Evolutionary conservation across 1,140 invertebrate genomes (phyloP).

Genomic region (Heliothis subflexa): DNA sequence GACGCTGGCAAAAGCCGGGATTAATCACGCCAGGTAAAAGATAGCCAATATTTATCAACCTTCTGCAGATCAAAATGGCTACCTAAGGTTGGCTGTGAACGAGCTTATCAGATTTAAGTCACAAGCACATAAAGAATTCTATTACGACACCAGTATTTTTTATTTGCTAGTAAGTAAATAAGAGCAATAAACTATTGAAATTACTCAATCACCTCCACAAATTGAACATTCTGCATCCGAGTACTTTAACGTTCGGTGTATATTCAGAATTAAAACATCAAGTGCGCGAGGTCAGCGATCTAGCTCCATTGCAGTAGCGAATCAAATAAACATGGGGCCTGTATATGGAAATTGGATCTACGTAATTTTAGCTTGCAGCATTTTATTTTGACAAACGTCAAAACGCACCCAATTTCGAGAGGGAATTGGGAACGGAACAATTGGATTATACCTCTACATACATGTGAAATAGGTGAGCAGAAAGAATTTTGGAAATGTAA

Average conservation of each 20-base stretch:
- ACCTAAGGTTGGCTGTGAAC: not conserved
- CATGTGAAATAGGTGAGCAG: not conserved
- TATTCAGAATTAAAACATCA: conserved; percentile 14
- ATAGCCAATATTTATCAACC: conserved; percentile 34
- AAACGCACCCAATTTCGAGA: conserved; percentile 1
- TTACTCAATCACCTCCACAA: not conserved
- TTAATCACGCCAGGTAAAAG: conserved; percentile 39
- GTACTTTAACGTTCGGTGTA: not conserved
- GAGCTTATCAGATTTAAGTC: not conserved
- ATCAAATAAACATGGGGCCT: conserved; percentile 19
- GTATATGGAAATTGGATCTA: conserved; percentile 12
- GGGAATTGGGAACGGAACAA: conserved; percentile 6
- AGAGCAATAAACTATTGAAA: too few species aligned
- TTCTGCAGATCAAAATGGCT: conserved; percentile 11
- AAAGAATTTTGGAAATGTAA: not conserved
- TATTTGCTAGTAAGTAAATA: too few species aligned
- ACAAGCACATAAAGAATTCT: too few species aligned
- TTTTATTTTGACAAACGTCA: conserved; percentile 28
- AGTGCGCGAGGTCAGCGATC: not conserved
- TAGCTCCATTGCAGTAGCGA: not conserved
- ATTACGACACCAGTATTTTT: too few species aligned
- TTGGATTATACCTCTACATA: not conserved
- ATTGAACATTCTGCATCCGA: not conserved
- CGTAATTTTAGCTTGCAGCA: conserved; percentile 12
- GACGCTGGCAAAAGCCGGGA: conserved; percentile 37